These are phyloP conservation scores for Bombus consobrinus DNA, from an alignment of 1,140 invertebrate genomes.

Conservation along the genomic window DNA sequence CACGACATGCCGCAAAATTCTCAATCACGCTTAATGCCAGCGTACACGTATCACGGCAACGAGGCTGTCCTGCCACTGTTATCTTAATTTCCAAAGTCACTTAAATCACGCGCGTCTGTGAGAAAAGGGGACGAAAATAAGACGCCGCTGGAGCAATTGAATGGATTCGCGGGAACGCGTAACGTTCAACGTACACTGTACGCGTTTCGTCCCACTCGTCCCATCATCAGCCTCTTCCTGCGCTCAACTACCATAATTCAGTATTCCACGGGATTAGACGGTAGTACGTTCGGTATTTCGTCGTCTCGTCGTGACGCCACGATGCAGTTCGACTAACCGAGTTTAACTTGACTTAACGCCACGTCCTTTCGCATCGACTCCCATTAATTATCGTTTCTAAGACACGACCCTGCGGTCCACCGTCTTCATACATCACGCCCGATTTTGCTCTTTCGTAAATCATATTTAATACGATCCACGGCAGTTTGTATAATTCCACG, in stretches of 20 bases:
- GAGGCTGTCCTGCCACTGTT: background rate
- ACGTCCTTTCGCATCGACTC: background rate
- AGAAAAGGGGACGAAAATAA: constrained; percentile 10
- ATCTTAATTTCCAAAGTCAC: background rate
- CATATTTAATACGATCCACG: constrained; percentile 20
- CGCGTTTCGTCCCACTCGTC: too few species aligned
- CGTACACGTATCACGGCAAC: background rate
- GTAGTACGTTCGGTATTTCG: constrained; percentile 2
- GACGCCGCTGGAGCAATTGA: constrained; percentile 19
- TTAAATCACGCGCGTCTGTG: background rate
- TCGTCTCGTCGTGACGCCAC: constrained; percentile 6
- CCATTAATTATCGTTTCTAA: constrained; percentile 47
- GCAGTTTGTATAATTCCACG: background rate
- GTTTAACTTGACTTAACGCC: constrained; percentile 7
- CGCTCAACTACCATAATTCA: constrained; percentile 11
- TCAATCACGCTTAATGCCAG: constrained; percentile 9
- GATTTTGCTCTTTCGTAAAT: constrained; percentile 23
- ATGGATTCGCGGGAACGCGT: constrained; percentile 24
- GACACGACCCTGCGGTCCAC: background rate
- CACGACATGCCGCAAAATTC: background rate
- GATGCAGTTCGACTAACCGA: constrained; percentile 47
- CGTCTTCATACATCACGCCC: background rate
- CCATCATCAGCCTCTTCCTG: background rate
- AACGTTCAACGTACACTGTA: background rate
- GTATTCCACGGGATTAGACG: constrained; percentile 49